Base-by-base conservation (phyloP, 2,797 vertebrate species). In the Falco novaeseelandiae region DNA sequence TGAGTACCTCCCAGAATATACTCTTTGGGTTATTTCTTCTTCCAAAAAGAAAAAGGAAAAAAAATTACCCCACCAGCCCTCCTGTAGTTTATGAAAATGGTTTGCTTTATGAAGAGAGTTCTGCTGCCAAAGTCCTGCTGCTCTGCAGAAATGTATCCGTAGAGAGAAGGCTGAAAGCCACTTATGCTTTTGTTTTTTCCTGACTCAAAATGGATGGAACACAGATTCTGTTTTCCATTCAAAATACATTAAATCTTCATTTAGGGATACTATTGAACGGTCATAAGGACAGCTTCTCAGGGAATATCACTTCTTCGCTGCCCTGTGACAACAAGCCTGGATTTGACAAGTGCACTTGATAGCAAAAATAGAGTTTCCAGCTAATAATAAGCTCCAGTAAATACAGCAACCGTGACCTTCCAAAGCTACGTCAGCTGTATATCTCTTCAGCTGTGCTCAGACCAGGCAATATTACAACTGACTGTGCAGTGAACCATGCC, bases 161-260 rank as follows among this genome's bases (percentile, higher is more conserved):
- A 85, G 83, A 96, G 94, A 87, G 78, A 94, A 69, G 76, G 26
- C 48, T 87, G 70, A 90, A 49, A 32, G 34, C 48, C 0, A 4
- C 70, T 92, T 94, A 77, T 52, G 69, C 59, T 77, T 95, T 96
- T 88, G 36, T 94, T 95, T 97, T 92, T 96, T 69, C 81, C 87
- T 89, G 62, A 74, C 32, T 93, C 55, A 81, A 90, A 97, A 96
- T 89, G 83, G 52, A 96, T 86, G 73, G 71, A 94, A 91, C 48
- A 62, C 57, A 88, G 85, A 95, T 93, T 95, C 63, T 93, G 61
- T 96, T 97, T 96, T 96, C 94, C 95, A 97, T 96, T 97, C 90
- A 93, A 96, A 97, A 90, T 86, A 89, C 51, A 96, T 97, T 96
- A 95, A 94, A 91, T 97, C 95, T 96, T 98, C 89, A 97, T 98